A percentile compares a stretch with the other conserved stretches of the same genome.
phyloP scores from a whole-genome alignment of 2,113 vertebrate genomes.

The Nestor notabilis region DNA sequence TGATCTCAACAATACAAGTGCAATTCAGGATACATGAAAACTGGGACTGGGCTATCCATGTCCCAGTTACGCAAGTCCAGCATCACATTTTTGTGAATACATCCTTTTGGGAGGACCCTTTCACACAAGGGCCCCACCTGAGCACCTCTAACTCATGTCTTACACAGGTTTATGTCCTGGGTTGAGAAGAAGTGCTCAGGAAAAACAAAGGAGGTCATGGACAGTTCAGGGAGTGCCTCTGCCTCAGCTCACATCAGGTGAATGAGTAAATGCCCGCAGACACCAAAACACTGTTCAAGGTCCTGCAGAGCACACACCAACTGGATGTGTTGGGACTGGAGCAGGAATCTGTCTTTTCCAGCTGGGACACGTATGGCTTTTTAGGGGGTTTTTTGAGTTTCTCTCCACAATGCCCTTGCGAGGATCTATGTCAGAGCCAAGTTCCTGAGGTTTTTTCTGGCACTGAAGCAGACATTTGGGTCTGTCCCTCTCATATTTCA shows the following conservation, averaged over 20 bases:
- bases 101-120: not conserved
- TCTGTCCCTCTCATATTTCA: not conserved
- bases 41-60: not conserved
- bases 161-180: not conserved
- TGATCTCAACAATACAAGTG: not conserved
- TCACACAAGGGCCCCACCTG: not conserved
- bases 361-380: not conserved
- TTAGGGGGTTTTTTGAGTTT: not conserved
- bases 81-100: not conserved
- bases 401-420: not conserved
- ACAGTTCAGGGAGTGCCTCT: not conserved
- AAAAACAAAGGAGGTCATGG: not conserved
- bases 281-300: not conserved
- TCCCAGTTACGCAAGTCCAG: not conserved
- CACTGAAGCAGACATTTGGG: not conserved
- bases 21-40: not conserved
- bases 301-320: not conserved
- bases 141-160: not conserved
- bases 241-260: not conserved
- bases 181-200: not conserved
- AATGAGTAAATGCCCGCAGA: not conserved
- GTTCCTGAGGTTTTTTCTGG: conserved; percentile 8
- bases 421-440: conserved; percentile 6
- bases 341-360: not conserved
- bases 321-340: not conserved